Evolutionary conservation across 2,888 invertebrate genomes (phyloP), one percentile per base, ranked within the genome.

Genomic region (Lasioglossum oenotherae): DNA sequence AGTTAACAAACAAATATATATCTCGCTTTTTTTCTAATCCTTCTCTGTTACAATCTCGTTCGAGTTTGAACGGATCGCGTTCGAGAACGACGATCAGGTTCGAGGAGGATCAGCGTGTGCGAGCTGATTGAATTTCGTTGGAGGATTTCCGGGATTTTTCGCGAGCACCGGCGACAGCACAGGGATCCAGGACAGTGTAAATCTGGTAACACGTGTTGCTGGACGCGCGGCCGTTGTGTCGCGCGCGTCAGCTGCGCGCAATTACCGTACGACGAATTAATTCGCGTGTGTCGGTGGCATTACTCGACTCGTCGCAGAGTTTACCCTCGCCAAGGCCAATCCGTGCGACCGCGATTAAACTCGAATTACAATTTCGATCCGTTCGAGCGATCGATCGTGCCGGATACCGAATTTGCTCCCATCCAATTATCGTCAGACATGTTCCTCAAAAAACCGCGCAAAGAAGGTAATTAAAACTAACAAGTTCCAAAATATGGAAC

Each of bases 191-290:
- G 35, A 12, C n/a, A 16, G 71, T 19, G 78, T 67, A 86, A 82
- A 86, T 82, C 67, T 71, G 38, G 49, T 57, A 73, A 80, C 84
- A 82, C 86, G 64, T 71, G 76, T 81, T 73, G 81, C 77, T 67
- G 78, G 8, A 82, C 80, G 27, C 53, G 60, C 31, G 64, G 4
- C 44, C 31, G 53, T 38, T n/a, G 64, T 23, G 44, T 49, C 53
- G 57, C 35, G 72, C 74, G 76, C 84, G 80, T 75, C 79, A 78
- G 82, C 78, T 84, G 84, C 31, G 73, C 80, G 79, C 80, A 86
- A 89, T 89, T 86, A 86, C 83, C 79, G 38, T 57, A 23, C 82
- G 78, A 78, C 83, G 74, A 87, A 89, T 89, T 90, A 89, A 89
- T 89, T 86, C 88, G n/a, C 57, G 80, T 82, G 82, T 35, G 77